Conservation (phyloP, 2,113 vertebrate species). For the Baryphthengus martii region DNA sequence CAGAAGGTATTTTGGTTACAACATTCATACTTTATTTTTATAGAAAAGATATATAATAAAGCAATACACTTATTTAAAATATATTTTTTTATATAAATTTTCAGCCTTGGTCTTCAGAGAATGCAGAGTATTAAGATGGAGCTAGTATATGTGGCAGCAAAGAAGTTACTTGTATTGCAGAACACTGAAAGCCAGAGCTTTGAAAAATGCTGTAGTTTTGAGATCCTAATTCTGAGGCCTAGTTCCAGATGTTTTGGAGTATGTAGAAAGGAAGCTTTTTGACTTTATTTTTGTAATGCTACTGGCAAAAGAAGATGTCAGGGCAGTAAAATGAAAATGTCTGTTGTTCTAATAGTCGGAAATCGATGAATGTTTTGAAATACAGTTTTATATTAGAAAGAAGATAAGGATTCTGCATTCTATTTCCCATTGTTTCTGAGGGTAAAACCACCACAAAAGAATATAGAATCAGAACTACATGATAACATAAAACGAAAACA, state of each 20-base stretch:
- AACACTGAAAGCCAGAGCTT: neutral
- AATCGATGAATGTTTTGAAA: neutral
- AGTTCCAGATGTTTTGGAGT: neutral
- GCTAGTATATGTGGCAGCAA: neutral
- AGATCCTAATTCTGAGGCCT: neutral
- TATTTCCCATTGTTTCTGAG: neutral
- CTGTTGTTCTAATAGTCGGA: neutral
- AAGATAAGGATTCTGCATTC: neutral
- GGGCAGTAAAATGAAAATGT: neutral
- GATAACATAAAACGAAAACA: neutral
- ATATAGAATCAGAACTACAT: neutral
- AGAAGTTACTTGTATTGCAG: neutral
- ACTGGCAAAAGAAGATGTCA: neutral
- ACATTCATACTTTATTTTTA: neutral
- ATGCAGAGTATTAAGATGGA: neutral
- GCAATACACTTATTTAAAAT: neutral
- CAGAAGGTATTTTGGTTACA: neutral
- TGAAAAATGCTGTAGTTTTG: neutral
- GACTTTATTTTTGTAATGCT: neutral
- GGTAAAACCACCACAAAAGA: neutral
- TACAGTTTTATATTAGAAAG: neutral
- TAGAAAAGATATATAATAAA: neutral
- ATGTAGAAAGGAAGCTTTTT: neutral
- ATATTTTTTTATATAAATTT: neutral
- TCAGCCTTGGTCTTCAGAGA: neutral